Conservation (phyloP, 2,113 vertebrate genomes). For the Astatoreochromis straeleni region DNA sequence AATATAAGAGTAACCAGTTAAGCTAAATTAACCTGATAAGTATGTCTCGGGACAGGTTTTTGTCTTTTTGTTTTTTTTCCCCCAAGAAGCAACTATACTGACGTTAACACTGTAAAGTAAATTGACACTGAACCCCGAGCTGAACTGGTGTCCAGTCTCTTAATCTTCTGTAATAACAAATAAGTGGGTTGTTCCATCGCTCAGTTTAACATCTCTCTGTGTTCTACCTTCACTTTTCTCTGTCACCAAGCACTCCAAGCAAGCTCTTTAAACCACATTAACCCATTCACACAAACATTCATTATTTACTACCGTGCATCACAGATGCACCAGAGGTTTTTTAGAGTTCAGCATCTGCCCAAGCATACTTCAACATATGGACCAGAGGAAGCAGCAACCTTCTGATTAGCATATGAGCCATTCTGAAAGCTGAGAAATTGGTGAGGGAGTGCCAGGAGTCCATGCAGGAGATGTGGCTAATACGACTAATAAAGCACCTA, state of each 20-base stretch:
- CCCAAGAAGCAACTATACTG: neutral
- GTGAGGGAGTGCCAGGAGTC: neutral
- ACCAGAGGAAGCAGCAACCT: neutral
- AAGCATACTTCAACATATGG: neutral
- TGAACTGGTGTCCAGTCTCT: neutral
- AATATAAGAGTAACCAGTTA: neutral
- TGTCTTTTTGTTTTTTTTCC: rapidly evolving
- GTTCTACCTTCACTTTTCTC: neutral
- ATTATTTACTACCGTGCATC: neutral
- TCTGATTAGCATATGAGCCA: neutral
- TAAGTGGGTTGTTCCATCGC: neutral
- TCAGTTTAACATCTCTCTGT: neutral
- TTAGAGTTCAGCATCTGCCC: neutral
- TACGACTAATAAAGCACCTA: neutral
- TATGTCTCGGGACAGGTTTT: neutral
- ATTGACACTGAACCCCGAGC: neutral
- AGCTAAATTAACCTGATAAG: neutral
- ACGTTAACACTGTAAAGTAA: neutral
- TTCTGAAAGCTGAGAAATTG: neutral
- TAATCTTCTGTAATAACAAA: neutral
- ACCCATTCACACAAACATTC: neutral
- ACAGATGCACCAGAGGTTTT: neutral
- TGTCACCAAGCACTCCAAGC: neutral
- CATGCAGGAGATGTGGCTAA: neutral
- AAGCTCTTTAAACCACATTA: neutral